Evolutionary conservation across 2,888 invertebrate species (phyloP), one percentile per base, ranked within the genome.

Genomic region (Trachelus iudaicus): DNA sequence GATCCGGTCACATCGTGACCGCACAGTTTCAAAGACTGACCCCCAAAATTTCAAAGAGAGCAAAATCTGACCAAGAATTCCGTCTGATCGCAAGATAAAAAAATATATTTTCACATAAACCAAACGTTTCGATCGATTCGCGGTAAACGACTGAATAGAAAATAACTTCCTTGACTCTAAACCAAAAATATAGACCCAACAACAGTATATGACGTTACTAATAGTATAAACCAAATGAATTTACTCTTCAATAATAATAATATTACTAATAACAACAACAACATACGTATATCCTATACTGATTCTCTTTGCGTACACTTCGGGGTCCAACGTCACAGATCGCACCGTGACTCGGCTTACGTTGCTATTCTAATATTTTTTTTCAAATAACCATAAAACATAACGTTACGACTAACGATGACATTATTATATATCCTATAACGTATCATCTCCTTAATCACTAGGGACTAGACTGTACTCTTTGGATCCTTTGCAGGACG

Each of bases 381-480:
- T 35, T 3, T 3, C 12, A 56, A 35, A 56, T 23, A 56, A 23
- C 23, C 2, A 23, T 6, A 56, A 9, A 56, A 23, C 56, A 23
- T 23, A 23, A 56, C 23, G 56, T 23, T 56, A 56, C 56, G 56
- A 9, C 23, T 56, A 56, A 23, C 56, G 56, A 56, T 56, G 23
- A 56, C 23, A 56, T 9, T 56, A 56, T 56, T 23, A 56, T 23
- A 56, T 56, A 56, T 23, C 56, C 23, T 23, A 56, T 56, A 56
- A 56, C 23, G 2, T 34, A 71, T 71, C 79, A 75, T 81, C 80
- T 76, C 80, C 89, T 89, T 90, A 90, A 76, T 37, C 81, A 81
- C 84, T 89, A 90, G 83, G 81, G 91, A 91, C 91, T 91, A 91
- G 91, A 90, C 81, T 84, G 82, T 79, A 90, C 90, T 90, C 90